These are phyloP conservation scores for Kryptolebias marmoratus DNA, from an alignment of 2,113 vertebrate genomes.

Conservation along the genomic window DNA sequence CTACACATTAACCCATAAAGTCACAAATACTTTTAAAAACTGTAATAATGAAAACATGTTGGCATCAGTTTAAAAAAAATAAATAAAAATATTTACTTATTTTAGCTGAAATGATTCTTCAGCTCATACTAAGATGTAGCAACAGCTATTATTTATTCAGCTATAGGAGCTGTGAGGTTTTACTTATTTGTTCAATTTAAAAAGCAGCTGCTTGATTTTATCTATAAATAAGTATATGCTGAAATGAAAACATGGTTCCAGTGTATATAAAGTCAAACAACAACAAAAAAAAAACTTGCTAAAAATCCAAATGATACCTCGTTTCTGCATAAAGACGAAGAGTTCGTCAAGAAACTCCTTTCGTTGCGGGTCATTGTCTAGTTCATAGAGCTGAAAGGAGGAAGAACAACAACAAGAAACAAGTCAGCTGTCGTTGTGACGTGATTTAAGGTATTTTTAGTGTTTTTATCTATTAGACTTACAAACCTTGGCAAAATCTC, in stretches of 20 bases:
- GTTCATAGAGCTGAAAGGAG: constrained; percentile 89
- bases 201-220: not conserved
- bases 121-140: too few relatives aligned
- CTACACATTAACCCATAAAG: too few relatives aligned
- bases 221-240: not conserved
- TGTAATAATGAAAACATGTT: too few relatives aligned
- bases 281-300: not conserved
- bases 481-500: constrained; percentile 94
- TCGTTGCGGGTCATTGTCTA: constrained; percentile 91
- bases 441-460: constrained; percentile 3
- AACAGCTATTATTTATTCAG: not conserved
- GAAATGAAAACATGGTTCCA: too few relatives aligned
- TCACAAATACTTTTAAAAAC: too few relatives aligned
- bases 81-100: too few relatives aligned
- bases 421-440: not conserved
- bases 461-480: not conserved
- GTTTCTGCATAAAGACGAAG: constrained; percentile 97
- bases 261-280: too few relatives aligned
- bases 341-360: constrained; percentile 97
- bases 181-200: not conserved
- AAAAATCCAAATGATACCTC: constrained; percentile 79
- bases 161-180: not conserved
- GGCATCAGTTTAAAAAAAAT: too few relatives aligned
- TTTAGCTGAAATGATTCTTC: not conserved
- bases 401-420: not conserved